Base-by-base conservation (phyloP, 2,888 invertebrate species). In the Silvanus unidentatus region DNA sequence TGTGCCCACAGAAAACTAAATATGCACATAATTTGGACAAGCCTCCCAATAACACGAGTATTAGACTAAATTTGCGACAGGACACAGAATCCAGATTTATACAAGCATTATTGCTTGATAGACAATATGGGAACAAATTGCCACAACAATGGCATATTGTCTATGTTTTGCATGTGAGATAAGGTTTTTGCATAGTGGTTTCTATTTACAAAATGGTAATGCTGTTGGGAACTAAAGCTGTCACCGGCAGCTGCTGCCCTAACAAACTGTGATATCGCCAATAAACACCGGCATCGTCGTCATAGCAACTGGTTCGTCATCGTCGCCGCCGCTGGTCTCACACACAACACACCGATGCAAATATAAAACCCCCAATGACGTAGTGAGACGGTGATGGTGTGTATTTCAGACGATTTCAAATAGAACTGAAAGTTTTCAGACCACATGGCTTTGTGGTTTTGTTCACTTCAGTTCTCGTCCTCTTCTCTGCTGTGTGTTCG, bases 241-340 rank as follows among this genome's bases (percentile, higher is more conserved):
- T 64, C 64, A 61, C 51, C 47, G 52, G 48, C 64, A 64, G 62
- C 61, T 63, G 64, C 55, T 51, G 54, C 59, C 58, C 57, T 13
- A 60, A 63, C 63, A 63, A 62, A 62, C 62, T 64, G 62, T 61
- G 60, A 64, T 64, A 64, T 64, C 63, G 60, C 62, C 63, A 63
- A 64, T 63, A 64, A 63, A 64, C 63, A 63, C 60, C 57, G 60
- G 55, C 59, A 54, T 48, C 55, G 59, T 62, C 42, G 55, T 50
- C 56, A 60, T 60, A 55, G 60, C 48, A 48, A 63, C 37, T 13
- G 15, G 37, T 37, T 32, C 8, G 22, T 32, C 32, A n/a, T 28
- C 48, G 46, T 29, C 48, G 45, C 8, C 45, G 48, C 40, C 40
- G 2, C 40, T 27, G 39, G 3, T n/a, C 39, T 15, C 10, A 13